These are phyloP conservation scores for Lindbergichthys nudifrons DNA, from an alignment of 2,797 vertebrate species.

Conservation along the genomic window DNA sequence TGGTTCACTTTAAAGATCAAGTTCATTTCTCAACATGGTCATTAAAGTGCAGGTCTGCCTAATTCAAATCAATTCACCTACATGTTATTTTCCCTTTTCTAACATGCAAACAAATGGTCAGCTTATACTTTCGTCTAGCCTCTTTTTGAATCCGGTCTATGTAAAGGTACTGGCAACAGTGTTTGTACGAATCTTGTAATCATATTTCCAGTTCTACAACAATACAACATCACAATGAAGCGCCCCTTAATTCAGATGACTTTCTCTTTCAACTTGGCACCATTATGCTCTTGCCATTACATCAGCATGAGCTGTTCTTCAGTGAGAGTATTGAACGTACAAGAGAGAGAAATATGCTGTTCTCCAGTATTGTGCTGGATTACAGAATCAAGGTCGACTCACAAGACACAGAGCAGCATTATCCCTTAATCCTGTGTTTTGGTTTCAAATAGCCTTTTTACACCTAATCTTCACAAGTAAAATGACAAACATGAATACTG, in stretches of 20 bases:
- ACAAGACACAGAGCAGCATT: slow-evolving; percentile 85
- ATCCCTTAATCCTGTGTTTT: slow-evolving; percentile 88
- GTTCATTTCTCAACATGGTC: slow-evolving; percentile 82
- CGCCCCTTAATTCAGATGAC: slow-evolving; percentile 69
- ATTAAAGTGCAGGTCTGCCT: slow-evolving; percentile 76
- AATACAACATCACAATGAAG: slow-evolving; percentile 54
- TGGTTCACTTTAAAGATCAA: slow-evolving; percentile 83
- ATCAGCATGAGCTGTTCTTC: slow-evolving; percentile 74
- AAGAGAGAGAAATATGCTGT: slow-evolving; percentile 78
- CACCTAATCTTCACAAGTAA: slow-evolving; percentile 83
- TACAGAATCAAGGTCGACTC: slow-evolving; percentile 86
- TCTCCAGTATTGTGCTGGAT: slow-evolving; percentile 84
- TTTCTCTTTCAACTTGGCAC: slow-evolving; percentile 61
- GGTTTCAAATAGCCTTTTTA: slow-evolving; percentile 86
- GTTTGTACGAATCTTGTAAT: slow-evolving; percentile 47
- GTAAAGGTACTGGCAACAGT: slow-evolving; percentile 30
- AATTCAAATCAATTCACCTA: slow-evolving; percentile 70
- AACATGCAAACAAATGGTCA: slow-evolving; percentile 1
- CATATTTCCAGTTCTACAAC: slow-evolving; percentile 51
- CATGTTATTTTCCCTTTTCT: neutral
- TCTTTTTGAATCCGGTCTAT: slow-evolving; percentile 38
- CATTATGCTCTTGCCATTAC: slow-evolving; percentile 74
- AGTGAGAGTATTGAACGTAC: slow-evolving; percentile 74
- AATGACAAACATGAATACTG: slow-evolving; percentile 84
- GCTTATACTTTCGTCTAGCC: neutral